Base-by-base conservation (phyloP, 2,888 invertebrate genomes). In the Epiblema foenella region DNA sequence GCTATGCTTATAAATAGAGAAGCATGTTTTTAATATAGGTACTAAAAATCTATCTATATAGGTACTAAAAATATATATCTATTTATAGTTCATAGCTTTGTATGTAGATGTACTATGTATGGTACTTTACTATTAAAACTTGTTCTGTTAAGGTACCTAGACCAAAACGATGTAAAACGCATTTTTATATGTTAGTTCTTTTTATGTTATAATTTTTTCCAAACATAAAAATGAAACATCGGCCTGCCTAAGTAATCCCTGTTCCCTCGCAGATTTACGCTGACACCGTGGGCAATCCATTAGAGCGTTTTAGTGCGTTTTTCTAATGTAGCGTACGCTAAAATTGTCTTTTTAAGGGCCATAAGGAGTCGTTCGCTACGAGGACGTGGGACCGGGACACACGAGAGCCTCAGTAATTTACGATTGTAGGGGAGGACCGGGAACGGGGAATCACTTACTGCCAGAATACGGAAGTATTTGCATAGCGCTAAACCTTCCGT, bases 341-440 rank as follows among this genome's bases (percentile, higher is more conserved):
- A 83, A 83, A 83, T 81, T 81, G 81, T 83, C 79, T 80, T 81
- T 81, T 80, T 77, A 84, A 78, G 79, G 79, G 80, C 75, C 75
- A 75, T 81, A 81, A 81, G 78, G 76, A 79, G 75, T 72, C 77
- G 77, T 72, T 75, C 69, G 72, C 78, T 76, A 75, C 72, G 75
- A 75, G 72, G 58, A 74, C 74, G 78, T 72, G 75, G 74, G 75
- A 75, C 77, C 71, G 77, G 76, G 75, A 75, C 77, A 76, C 76
- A 77, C 78, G 78, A 78, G 79, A 81, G 78, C 77, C 79, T 72
- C 72, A 62, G 77, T 83, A 81, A 84, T 86, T 87, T 86, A 85
- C 83, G 83, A 81, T 77, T 69, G 74, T 74, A 74, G 24, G 75
- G 75, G 73, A 56, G 51, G 51, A 15, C 39, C 18, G 68, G 54